These are phyloP conservation scores for Pandemis heparana DNA, from an alignment of 2,888 invertebrate species.

Conservation along the genomic window DNA sequence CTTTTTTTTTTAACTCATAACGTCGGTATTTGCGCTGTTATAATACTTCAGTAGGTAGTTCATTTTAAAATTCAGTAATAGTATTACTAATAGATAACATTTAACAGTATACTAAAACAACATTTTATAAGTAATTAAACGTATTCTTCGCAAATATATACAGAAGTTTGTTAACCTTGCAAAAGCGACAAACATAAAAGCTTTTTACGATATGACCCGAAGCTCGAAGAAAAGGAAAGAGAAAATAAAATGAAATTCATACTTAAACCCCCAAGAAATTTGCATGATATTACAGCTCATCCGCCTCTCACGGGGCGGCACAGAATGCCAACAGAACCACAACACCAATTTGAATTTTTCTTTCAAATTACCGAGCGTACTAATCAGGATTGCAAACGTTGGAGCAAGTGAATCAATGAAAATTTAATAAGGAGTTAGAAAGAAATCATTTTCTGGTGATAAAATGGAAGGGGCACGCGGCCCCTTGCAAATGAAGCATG, in stretches of 20 bases:
- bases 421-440: slow-evolving; percentile 10
- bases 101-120: not conserved
- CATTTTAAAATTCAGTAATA: slow-evolving; percentile 9
- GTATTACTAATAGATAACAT: slow-evolving; percentile 8
- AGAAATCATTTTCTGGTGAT: slow-evolving; percentile 23
- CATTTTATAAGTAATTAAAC: slow-evolving; percentile 55
- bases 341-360: slow-evolving; percentile 67
- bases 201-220: slow-evolving; percentile 71
- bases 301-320: slow-evolving; percentile 57
- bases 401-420: slow-evolving; percentile 30
- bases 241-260: slow-evolving; percentile 75
- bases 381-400: slow-evolving; percentile 62
- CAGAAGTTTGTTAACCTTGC: slow-evolving; percentile 72
- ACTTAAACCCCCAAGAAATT: slow-evolving; percentile 74
- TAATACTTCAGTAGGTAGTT: not conserved
- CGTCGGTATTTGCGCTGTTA: not conserved
- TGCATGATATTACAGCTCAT: slow-evolving; percentile 80
- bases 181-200: slow-evolving; percentile 74
- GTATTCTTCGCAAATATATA: slow-evolving; percentile 62
- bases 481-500: slow-evolving; percentile 66
- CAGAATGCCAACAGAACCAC: slow-evolving; percentile 70
- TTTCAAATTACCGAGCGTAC: slow-evolving; percentile 58
- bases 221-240: slow-evolving; percentile 66
- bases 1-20: no score
- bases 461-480: slow-evolving; percentile 1